Percentiles rank a stretch among this genome's conserved stretches.
phyloP scores from a whole-genome alignment of 2,888 invertebrate species.

The Selenia dentaria region DNA sequence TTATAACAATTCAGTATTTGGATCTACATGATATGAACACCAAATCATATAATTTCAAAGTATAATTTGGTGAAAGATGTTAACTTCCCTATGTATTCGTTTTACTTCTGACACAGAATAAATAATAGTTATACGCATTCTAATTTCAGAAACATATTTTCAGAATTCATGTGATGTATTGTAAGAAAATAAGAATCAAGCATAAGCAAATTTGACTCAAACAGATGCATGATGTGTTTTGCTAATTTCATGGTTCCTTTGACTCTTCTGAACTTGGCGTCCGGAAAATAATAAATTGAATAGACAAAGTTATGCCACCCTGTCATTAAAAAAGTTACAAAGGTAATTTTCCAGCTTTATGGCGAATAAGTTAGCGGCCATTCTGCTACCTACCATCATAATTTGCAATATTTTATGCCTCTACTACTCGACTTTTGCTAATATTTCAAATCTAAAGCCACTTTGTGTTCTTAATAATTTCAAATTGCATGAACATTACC shows the following conservation, averaged over 20 bases:
- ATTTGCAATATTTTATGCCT: constrained; percentile 25
- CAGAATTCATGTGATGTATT: too few species aligned
- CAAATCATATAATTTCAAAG: too few species aligned
- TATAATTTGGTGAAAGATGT: too few species aligned
- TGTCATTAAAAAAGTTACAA: constrained; percentile 27
- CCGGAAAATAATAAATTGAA: constrained; percentile 25
- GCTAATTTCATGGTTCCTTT: constrained; percentile 10
- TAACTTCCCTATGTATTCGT: too few species aligned
- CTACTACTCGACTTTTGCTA: constrained; percentile 23
- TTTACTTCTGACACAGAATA: too few species aligned
- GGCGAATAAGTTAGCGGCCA: constrained; percentile 21
- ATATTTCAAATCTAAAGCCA: constrained; percentile 22
- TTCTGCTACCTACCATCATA: constrained; percentile 20
- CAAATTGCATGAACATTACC: constrained; percentile 11
- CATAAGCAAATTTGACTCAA: too few species aligned
- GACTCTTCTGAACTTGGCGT: constrained; percentile 17
- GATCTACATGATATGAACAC: constrained; percentile 24
- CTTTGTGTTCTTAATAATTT: constrained; percentile 19
- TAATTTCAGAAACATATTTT: too few species aligned
- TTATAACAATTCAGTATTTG: constrained; percentile 35
- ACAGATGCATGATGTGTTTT: constrained; percentile 4
- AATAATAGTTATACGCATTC: too few species aligned
- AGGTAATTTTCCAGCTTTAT: constrained; percentile 26
- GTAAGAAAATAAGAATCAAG: too few species aligned
- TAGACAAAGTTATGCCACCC: constrained; percentile 22